Percentiles rank a stretch among this genome's conserved stretches.
Evolutionary conservation across 1,140 invertebrate genomes (phyloP).

Genomic region (Euwallacea similis): DNA sequence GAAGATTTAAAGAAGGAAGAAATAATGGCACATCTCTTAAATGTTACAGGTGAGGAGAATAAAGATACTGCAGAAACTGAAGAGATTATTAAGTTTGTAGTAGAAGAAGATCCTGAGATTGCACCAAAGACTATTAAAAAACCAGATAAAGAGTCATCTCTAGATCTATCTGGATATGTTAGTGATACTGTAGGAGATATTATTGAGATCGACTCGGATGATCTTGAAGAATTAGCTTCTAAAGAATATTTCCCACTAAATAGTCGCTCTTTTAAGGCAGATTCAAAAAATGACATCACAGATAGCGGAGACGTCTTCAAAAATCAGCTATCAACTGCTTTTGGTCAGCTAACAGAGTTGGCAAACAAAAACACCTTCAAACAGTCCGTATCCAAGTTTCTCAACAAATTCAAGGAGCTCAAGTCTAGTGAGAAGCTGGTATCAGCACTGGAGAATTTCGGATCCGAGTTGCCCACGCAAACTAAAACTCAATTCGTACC

Average conservation of each 20-base stretch:
- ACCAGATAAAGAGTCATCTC: background rate
- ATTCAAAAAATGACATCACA: no score
- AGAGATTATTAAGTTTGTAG: background rate
- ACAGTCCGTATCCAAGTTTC: background rate
- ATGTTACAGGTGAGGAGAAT: background rate
- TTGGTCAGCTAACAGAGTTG: background rate
- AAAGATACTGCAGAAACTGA: background rate
- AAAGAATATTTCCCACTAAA: background rate
- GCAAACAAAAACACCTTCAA: background rate
- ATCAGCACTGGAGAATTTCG: slow-evolving; percentile 3
- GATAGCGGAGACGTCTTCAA: no score
- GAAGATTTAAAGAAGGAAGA: no score
- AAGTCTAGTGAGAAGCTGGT: background rate
- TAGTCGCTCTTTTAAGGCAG: no score
- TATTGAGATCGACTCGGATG: slow-evolving; percentile 19
- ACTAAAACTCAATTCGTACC: background rate
- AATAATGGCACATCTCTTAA: background rate
- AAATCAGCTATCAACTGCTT: background rate
- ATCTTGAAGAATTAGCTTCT: slow-evolving; percentile 9
- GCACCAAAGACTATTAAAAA: background rate
- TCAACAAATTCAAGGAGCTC: background rate
- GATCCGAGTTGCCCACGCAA: background rate
- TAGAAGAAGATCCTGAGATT: background rate
- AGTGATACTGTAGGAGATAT: background rate
- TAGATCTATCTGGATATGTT: background rate